phyloP scores from a whole-genome alignment of 1,140 invertebrate genomes.

The Leptonema lineaticorne region DNA sequence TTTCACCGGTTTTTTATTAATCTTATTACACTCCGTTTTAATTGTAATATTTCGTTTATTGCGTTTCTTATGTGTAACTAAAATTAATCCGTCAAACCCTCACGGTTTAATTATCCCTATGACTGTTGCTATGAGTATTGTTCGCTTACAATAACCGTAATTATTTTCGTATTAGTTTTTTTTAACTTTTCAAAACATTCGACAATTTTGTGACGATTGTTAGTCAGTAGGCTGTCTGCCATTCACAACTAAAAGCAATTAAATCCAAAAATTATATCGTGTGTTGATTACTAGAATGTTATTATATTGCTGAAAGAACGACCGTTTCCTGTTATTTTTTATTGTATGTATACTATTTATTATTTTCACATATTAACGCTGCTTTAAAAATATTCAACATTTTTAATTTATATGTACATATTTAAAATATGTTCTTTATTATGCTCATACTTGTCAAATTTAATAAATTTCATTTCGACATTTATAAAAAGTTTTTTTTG shows the following conservation, averaged over 20 bases:
- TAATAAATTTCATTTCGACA: too few relatives aligned
- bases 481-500: too few relatives aligned
- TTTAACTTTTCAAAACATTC: background rate
- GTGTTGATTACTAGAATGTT: conserved; percentile 8
- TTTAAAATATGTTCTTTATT: too few relatives aligned
- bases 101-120: background rate
- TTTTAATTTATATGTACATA: too few relatives aligned
- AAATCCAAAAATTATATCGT: conserved; percentile 5
- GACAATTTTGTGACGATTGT: conserved; percentile 3
- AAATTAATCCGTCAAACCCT: background rate
- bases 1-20: conserved; percentile 6
- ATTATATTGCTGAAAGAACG: background rate
- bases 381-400: too few relatives aligned
- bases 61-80: too few relatives aligned
- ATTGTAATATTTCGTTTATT: too few relatives aligned
- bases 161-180: conserved; percentile 15
- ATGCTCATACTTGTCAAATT: too few relatives aligned
- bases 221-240: background rate
- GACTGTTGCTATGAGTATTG: background rate
- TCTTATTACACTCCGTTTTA: too few relatives aligned
- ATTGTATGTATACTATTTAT: too few relatives aligned
- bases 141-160: background rate
- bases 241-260: conserved; percentile 11
- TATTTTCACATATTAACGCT: too few relatives aligned
- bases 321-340: background rate